Evolutionary conservation across 1,140 invertebrate genomes (phyloP), one percentile per base, ranked within the genome.

Genomic region (Drosophila subobscura): DNA sequence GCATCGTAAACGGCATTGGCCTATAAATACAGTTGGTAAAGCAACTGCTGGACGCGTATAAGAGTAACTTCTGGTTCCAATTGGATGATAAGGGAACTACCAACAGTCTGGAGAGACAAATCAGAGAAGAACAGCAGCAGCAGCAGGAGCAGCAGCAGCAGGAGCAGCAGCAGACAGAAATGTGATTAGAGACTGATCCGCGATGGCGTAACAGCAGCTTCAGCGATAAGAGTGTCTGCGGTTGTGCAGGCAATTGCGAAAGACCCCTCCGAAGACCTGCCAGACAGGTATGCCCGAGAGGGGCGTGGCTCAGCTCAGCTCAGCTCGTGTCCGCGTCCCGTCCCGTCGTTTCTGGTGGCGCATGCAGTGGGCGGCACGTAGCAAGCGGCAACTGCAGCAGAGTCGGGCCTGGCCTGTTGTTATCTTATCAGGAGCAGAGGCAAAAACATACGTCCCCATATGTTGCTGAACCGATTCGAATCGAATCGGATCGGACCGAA

Each of bases 331-430:
- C 33, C 46, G 33, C 44, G 20, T 4, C 44, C n/a, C 16, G 14
- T 16, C 5, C 16, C 16, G 16, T n/a, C 25, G 22, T 42, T 68
- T 57, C 41, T 65, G 27, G 51, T 5, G 8, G 73, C 57, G 59
- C 70, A 83, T 86, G 84, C 72, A 51, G 59, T 55, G 63, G 78
- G 83, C 65, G 75, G 66, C 84, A 83, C 78, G 83, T 88, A 79
- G 57, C 66, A 51, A 47, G 61, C 52, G 20, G 46, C 40, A 44
- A 25, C 5, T 20, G 40, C 54, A 23, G 16, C 51, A 45, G 27
- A 47, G 45, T 57, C 20, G 41, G 50, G 14, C 56, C 58, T 46
- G 33, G 29, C 29, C 33, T 37, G 33, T 10, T 10, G 10, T 80
- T 80, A 80, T 80, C 78, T 80, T 80, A 77, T 75, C 76, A 68